phyloP scores from a whole-genome alignment of 2,797 vertebrate species.

The Naso thynnoides region DNA sequence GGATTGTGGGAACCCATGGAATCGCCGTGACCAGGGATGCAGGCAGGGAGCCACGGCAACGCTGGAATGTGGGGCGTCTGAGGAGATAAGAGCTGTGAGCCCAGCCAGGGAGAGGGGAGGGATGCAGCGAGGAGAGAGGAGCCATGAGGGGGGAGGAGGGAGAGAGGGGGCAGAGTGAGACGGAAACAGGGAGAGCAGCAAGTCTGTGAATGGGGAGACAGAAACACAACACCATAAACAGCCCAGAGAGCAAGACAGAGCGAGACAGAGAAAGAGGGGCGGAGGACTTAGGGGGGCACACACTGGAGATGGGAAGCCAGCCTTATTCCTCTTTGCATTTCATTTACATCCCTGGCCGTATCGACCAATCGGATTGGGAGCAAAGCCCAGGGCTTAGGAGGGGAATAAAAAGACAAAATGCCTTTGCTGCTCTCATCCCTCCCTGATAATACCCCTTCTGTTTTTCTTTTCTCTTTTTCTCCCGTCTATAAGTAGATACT shows the following conservation, averaged over 20 bases:
- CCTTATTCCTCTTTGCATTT: constrained; percentile 96
- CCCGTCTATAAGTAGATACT: constrained; percentile 90
- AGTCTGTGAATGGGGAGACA: constrained; percentile 82
- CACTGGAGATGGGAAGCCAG: constrained; percentile 87
- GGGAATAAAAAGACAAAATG: constrained; percentile 91
- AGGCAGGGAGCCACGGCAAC: constrained; percentile 88
- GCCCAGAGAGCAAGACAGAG: constrained; percentile 77
- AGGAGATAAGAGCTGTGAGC: constrained; percentile 89
- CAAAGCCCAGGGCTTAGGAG: constrained; percentile 90
- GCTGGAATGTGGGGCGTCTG: constrained; percentile 89
- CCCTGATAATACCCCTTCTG: constrained; percentile 90
- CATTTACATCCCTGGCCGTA: constrained; percentile 98
- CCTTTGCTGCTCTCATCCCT: constrained; percentile 90
- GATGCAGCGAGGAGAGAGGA: constrained; percentile 52
- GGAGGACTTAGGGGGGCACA: constrained; percentile 75
- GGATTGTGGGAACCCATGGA: constrained; percentile 89
- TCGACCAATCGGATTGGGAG: constrained; percentile 94
- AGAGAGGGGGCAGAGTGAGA: constrained; percentile 75
- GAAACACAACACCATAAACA: constrained; percentile 83
- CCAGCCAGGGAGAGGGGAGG: constrained; percentile 82
- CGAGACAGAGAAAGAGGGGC: constrained; percentile 73
- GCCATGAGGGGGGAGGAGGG: constrained; percentile 23
- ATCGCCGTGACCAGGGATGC: constrained; percentile 89
- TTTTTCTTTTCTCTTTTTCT: constrained; percentile 87
- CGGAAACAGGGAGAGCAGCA: constrained; percentile 73